A percentile compares a stretch with the other conserved stretches of the same genome.
These are phyloP conservation scores for Chrysoperla carnea DNA, from an alignment of 1,140 invertebrate species.

Conservation along the genomic window DNA sequence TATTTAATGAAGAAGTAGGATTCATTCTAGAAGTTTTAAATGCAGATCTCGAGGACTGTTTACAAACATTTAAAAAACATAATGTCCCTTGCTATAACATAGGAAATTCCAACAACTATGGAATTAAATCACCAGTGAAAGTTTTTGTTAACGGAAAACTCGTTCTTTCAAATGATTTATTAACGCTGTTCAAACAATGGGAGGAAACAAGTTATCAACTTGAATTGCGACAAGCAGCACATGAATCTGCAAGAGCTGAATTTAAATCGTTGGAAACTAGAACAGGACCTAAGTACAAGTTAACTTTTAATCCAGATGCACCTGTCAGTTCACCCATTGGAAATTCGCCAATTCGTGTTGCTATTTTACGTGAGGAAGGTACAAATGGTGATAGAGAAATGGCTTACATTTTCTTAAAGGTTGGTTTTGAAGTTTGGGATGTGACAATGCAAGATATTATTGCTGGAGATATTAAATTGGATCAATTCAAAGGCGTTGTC, in stretches of 20 bases:
- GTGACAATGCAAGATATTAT: slow-evolving; percentile 82
- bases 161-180: slow-evolving; percentile 44
- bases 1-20: slow-evolving; percentile 87
- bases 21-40: slow-evolving; percentile 73
- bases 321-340: slow-evolving; percentile 14
- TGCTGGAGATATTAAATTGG: slow-evolving; percentile 43
- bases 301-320: slow-evolving; percentile 49
- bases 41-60: slow-evolving; percentile 32
- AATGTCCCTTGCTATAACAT: slow-evolving; percentile 51
- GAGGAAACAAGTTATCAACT: slow-evolving; percentile 89
- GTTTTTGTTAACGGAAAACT: slow-evolving; percentile 38
- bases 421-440: slow-evolving; percentile 86
- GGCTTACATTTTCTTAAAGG: slow-evolving; percentile 80
- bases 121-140: slow-evolving; percentile 41
- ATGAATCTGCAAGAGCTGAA: slow-evolving; percentile 62
- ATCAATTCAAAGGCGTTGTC: slow-evolving; percentile 72
- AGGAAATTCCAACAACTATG: slow-evolving; percentile 46
- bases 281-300: slow-evolving; percentile 40
- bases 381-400: slow-evolving; percentile 95
- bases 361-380: slow-evolving; percentile 91
- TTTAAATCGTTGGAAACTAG: slow-evolving; percentile 37
- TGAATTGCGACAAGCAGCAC: slow-evolving; percentile 68
- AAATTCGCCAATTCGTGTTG: slow-evolving; percentile 44
- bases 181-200: slow-evolving; percentile 63
- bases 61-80: slow-evolving; percentile 29